Base-by-base conservation (phyloP, 2,888 invertebrate genomes). In the Arrhopalites spinosus region DNA sequence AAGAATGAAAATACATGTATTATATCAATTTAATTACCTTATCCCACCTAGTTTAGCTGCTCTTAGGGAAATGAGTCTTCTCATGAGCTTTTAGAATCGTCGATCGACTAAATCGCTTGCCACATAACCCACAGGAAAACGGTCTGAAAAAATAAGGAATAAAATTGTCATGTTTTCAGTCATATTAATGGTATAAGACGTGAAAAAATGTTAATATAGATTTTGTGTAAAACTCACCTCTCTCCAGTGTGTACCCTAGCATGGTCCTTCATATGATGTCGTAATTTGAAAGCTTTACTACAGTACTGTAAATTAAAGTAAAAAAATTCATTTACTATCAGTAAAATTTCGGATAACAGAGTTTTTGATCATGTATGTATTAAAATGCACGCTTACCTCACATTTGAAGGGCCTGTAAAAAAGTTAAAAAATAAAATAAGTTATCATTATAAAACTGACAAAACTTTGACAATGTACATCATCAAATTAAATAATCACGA, bases 241-340 rank as follows among this genome's bases (percentile, higher is more conserved):
- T 95, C 94, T 83, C 95, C 95, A 83, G 94, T 95, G 86, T 95
- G 95, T 80, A 95, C 94, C 85, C 94, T 91, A 88, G 94, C 94
- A 86, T 95, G 95, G 88, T 95, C 94, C 87, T 95, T 95, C 94
- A 95, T 94, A 88, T 95, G 94, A 86, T 95, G 94, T 80, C 94
- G 89, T 85, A 95, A 88, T 86, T 95, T 95, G 89, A 95, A 95
- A 83, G 94, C 94, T 87, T 95, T 95, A 81, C 94, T 94, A 87
- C 95, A 95, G 88, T 94, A 95, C 87, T 95, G 36, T 36, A 11
- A 11, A 36, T 36, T 36, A 11, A 36, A 36, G 11, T 7, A 36
- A 36, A 36, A n/a, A n/a, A n/a, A n/a, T n/a, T n/a, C n/a, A n/a
- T n/a, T n/a, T n/a, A n/a, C n/a, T n/a, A n/a, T n/a, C n/a, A n/a